Conservation (phyloP, 2,888 invertebrate genomes). For the Thymelicus sylvestris region DNA sequence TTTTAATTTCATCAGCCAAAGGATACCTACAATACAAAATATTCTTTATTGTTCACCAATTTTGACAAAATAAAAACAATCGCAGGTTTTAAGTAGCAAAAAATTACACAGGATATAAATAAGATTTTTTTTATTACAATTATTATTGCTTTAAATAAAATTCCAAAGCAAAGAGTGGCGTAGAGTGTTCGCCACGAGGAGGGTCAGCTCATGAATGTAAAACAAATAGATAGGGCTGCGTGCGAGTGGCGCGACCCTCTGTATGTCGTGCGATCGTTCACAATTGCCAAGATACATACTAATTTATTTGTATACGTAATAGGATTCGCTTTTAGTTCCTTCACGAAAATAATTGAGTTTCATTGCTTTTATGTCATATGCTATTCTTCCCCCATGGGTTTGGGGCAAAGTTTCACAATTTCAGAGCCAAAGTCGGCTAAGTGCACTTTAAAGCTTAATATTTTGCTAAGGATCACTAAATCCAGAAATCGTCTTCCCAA, state of each 20-base stretch:
- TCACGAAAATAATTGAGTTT: neutral
- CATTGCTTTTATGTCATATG: neutral
- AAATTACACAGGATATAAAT: neutral
- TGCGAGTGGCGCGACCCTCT: constrained; percentile 28
- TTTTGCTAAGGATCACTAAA: too few relatives aligned
- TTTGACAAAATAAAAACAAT: too few relatives aligned
- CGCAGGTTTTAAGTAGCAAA: too few relatives aligned
- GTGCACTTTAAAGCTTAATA: too few relatives aligned
- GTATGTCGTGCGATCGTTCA: constrained; percentile 31
- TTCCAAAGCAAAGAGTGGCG: neutral
- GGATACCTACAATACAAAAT: too few relatives aligned
- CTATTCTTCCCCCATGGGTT: too few relatives aligned
- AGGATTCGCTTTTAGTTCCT: neutral
- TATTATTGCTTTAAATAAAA: constrained; percentile 1
- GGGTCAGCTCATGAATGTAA: constrained; percentile 62
- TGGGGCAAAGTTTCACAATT: too few relatives aligned
- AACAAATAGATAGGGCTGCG: constrained; percentile 56
- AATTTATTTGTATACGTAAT: constrained; percentile 33
- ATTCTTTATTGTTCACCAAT: too few relatives aligned
- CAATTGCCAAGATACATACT: constrained; percentile 37
- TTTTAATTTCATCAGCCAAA: too few relatives aligned
- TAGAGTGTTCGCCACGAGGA: constrained; percentile 42
- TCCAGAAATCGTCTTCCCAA: too few relatives aligned
- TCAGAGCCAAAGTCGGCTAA: too few relatives aligned
- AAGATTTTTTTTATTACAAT: constrained; percentile 3